Conservation (phyloP, 2,113 vertebrate species). For the Ochotona princeps region DNA sequence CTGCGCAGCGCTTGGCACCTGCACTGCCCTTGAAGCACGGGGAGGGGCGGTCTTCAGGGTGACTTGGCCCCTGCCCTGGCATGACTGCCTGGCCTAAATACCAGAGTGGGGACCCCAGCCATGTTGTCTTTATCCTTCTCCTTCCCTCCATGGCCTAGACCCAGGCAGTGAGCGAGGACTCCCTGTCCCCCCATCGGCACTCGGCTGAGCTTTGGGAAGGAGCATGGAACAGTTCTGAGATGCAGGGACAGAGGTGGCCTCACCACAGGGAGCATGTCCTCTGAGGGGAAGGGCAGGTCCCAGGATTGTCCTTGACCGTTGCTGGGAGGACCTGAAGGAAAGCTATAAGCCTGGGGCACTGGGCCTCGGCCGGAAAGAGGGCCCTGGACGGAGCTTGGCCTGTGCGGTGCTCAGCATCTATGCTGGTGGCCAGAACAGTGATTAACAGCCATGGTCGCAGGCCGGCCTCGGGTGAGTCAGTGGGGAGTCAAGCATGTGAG, state of each 20-base stretch:
- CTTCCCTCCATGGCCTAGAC: not conserved
- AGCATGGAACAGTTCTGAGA: not conserved
- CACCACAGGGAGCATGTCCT: not conserved
- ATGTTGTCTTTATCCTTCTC: conserved; percentile 31
- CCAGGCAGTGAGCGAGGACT: too few species aligned
- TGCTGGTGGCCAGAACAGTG: too few species aligned
- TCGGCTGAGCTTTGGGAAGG: not conserved
- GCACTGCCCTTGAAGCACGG: conserved; percentile 72
- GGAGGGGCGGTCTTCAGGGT: conserved; percentile 84
- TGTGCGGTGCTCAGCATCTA: too few species aligned
- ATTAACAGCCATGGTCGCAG: accelerated
- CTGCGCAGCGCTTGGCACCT: conserved; percentile 7
- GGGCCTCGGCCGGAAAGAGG: conserved; percentile 48
- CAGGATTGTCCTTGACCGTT: not conserved
- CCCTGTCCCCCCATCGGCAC: too few species aligned
- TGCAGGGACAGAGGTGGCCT: not conserved
- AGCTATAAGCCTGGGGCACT: conserved; percentile 1
- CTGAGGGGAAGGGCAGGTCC: not conserved
- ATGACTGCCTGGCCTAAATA: conserved; percentile 84
- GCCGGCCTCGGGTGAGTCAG: not conserved
- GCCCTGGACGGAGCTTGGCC: conserved; percentile 39
- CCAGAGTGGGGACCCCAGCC: conserved; percentile 76
- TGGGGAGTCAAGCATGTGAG: too few species aligned
- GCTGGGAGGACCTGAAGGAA: not conserved
- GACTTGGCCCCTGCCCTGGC: conserved; percentile 84